Base-by-base conservation (phyloP, 1,140 invertebrate species). In the Drosophila malerkotliana region DNA sequence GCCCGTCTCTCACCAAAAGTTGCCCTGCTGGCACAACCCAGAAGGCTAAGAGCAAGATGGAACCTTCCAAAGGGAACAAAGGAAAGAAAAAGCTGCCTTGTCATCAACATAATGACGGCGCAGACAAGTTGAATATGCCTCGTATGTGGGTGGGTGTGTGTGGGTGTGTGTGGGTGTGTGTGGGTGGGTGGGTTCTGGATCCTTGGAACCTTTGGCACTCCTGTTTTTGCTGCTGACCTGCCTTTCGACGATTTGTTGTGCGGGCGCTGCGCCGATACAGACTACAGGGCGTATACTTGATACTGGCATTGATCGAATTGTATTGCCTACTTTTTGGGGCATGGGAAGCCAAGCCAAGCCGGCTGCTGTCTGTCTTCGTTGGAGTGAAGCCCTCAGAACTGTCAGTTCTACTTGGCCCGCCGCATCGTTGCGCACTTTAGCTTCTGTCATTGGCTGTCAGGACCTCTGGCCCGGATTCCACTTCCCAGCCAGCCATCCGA, bases 271-370 rank as follows among this genome's bases (percentile, higher is more conserved):
- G 41, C 15, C 7, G 26, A 28, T 28, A 28, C 26, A 28, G 6
- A 5, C 12, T 49, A 79, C 75, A 39, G 28, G 57, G 52, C 79
- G 79, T 64, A 74, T 75, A 62, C 75, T 60, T 58, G 52, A 57
- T 69, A 41, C 47, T 71, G 66, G 37, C 30, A 81, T 62, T 69
- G 60, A 74, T 77, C 56, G 58, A 67, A 73, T 62, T 62, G 39
- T 60, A 74, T 85, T 85, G 77, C 81, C 81, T 85, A 77, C 80
- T 66, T 80, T 85, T 75, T 18, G 53, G 79, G 52, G 77, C 47
- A 3, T 21, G 21, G 52, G 18, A 6, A 14, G 10, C 9, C 10
- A 37, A 12, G 34, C 34, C 34, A 37, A 10, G 3, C 34, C 10
- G 34, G 10, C 26, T 26, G 26, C 26, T 26, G 26, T 10, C 34